Evolutionary conservation across 2,797 vertebrate genomes (phyloP), one percentile per base, ranked within the genome.

Genomic region (Manis javanica): DNA sequence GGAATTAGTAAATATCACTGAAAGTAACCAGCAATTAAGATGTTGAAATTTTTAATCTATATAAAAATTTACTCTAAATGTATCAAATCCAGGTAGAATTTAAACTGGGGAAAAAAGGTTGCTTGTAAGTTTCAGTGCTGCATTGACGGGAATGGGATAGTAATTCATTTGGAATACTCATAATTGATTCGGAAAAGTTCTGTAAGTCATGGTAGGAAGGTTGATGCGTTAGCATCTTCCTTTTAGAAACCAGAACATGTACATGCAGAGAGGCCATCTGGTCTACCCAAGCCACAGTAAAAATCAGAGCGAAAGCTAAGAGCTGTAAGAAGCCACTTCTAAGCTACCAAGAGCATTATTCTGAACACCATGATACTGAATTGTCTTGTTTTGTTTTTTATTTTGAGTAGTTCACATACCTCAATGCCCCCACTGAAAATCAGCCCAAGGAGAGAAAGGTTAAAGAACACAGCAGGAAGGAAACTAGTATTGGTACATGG

Each of bases 51-150:
- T 75, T 95, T 63, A 34, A 64, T 75, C 53, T 79, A 46, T 15
- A 68, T 93, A 81, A 87, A 96, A 87, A 68, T 85, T 72, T 94
- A 87, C 61, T 94, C 14, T 79, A 89, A 89, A 37, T 66, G 1
- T 72, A 87, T 83, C 34, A 90, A 57, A 75, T 90, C 59, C 37
- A 26, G 42, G 39, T 31, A 72, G 24, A 93, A 90, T 0, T 89
- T 66, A 69, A 71, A 61, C 42, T 75, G 46, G 13, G 71, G 34
- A 11, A 6, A 49, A 37, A 34, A 68, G 4, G 5, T 7, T 63
- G 49, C 46, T 49, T 84, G 2, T 66, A 93, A 94, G 51, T 91
- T 19, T 88, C 63, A 59, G 46, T 46, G 46, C 7, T 82, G 11
- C 15, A 53, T 5, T 69, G 26, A 63, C 93, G 63, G 57, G 10